Evolutionary conservation across 2,113 vertebrate species (phyloP).

Genomic region (Gymnocephalus cernua): DNA sequence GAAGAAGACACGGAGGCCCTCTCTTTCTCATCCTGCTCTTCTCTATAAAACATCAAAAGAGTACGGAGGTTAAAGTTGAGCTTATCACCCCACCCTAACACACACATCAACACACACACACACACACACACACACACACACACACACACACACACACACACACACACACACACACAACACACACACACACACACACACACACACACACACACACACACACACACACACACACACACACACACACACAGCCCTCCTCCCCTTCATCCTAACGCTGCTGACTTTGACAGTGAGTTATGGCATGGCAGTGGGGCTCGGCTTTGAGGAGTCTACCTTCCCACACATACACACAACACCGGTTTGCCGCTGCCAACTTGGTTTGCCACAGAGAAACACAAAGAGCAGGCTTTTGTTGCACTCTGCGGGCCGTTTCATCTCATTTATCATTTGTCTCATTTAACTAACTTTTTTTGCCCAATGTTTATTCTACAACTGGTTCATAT

Average conservation of each 20-base stretch:
- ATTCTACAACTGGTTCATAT: conserved; percentile 57
- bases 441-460: conserved; percentile 51
- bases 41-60: conserved; percentile 82
- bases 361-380: conserved; percentile 57
- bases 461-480: conserved; percentile 5
- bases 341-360: conserved; percentile 42
- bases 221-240: conserved; percentile 40
- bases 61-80: conserved; percentile 78
- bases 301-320: conserved; percentile 74
- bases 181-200: conserved; percentile 38
- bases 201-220: conserved; percentile 1
- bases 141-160: conserved; percentile 51
- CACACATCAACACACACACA: conserved; percentile 44
- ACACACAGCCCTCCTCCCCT: conserved; percentile 40
- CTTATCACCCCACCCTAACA: conserved; percentile 46
- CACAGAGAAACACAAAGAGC: conserved; percentile 68
- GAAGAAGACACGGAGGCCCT: conserved; percentile 65
- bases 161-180: conserved; percentile 43
- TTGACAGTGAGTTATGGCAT: conserved; percentile 77
- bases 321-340: conserved; percentile 73
- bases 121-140: too few relatives aligned
- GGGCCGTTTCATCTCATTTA: conserved; percentile 65
- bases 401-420: conserved; percentile 63
- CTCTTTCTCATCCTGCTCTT: conserved; percentile 60
- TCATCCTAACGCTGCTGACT: conserved; percentile 56